A percentile compares a stretch with the other conserved stretches of the same genome.
Evolutionary conservation across 2,888 invertebrate genomes (phyloP).

Genomic region (Dasysyrphus tricinctus): DNA sequence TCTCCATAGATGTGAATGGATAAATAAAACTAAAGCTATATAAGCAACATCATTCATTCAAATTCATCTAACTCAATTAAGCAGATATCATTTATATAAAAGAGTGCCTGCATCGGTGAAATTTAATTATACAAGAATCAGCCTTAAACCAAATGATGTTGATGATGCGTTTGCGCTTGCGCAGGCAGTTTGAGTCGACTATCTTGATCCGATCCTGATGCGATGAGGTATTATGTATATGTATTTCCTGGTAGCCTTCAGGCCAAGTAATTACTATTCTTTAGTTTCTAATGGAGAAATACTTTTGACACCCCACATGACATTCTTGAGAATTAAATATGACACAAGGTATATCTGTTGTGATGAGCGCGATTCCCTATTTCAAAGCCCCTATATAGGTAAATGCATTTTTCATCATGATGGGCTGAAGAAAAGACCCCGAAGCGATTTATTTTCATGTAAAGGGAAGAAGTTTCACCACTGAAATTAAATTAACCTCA

Average conservation of each 20-base stretch:
- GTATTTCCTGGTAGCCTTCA: conserved; percentile 51
- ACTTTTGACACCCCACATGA: conserved; percentile 60
- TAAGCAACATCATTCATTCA: not conserved
- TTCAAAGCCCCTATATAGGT: not conserved
- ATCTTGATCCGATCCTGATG: conserved; percentile 20
- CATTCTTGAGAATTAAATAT: conserved; percentile 56
- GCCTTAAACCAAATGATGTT: conserved; percentile 57
- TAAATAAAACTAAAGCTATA: not conserved
- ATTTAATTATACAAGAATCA: conserved; percentile 64
- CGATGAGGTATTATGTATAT: conserved; percentile 1
- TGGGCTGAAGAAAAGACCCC: conserved; percentile 8
- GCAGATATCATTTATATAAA: conserved; percentile 38
- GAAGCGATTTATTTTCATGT: conserved; percentile 39
- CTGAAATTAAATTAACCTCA: conserved; percentile 60
- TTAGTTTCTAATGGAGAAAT: conserved; percentile 67
- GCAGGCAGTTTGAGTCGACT: not conserved
- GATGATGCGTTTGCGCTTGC: not conserved
- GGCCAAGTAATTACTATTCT: conserved; percentile 68
- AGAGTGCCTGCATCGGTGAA: conserved; percentile 51
- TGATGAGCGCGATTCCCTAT: conserved; percentile 1
- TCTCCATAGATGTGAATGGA: not conserved
- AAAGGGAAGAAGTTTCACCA: conserved; percentile 52
- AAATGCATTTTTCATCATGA: conserved; percentile 3
- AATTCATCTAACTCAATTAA: conserved; percentile 63
- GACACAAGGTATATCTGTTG: conserved; percentile 42